Evolutionary conservation across 2,797 vertebrate species (phyloP), one percentile per base, ranked within the genome.

Genomic region (Hipposideros larvatus): DNA sequence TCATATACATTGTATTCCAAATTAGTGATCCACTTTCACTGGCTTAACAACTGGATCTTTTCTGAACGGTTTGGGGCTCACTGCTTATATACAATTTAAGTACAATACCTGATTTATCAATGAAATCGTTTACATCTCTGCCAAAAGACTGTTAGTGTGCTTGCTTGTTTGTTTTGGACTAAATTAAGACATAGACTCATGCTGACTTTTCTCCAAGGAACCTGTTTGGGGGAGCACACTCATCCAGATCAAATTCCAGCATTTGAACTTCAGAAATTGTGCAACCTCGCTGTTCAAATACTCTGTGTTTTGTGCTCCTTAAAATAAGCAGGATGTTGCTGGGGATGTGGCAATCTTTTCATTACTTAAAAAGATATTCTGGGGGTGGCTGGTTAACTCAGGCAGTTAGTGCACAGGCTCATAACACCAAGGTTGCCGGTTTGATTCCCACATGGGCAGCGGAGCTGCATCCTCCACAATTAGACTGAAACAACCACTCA

Each of bases 211-310:
- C 55, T 77, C 37, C 22, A 82, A 75, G 55, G 22, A 90, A 73
- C 34, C 28, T 66, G 19, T 83, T 66, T 79, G 57, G 71, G 46
- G 28, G 22, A 85, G 53, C 59, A 53, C 26, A 70, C 28, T 82
- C 8, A 1, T 61, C 34, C 22, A 34, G 66, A 80, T 73, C 46
- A 53, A 80, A 63, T 41, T 6, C 55, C 68, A 84, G 43, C 43
- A 87, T 88, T 75, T 96, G 14, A 95, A 61, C 57, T 68, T 91
- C 53, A 84, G 71, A 94, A 78, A 88, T 1, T n/a, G 13, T 22
- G n/a, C 46, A 68, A 63, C 19, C 70, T 94, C 63, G 65, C 46
- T 51, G 16, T 24, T 57, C 43, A 73, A 83, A 65, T 66, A 24
- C 31, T 65, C 24, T 83, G 11, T 75, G 43, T 34, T 87, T 66